Base-by-base conservation (phyloP, 1,140 invertebrate genomes). In the Calephelis virginiensis region DNA sequence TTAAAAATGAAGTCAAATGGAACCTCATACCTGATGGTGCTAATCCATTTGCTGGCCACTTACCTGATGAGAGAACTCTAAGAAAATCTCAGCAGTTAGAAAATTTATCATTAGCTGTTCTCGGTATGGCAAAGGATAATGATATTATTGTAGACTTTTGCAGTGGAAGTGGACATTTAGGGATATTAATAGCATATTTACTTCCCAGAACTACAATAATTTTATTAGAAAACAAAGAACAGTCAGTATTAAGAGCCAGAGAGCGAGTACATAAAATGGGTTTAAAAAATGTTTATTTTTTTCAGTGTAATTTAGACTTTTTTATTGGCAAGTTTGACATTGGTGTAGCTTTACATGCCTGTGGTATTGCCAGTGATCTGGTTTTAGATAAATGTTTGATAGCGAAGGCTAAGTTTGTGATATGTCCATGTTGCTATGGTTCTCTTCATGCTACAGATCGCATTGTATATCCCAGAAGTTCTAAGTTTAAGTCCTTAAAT, bases 391-490 rank as follows among this genome's bases (percentile, higher is more conserved):
- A 96, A 74, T 99, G 97, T 83, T 92, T 96, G 4, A 82, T 93
- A 28, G 93, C 93, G 12, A 92, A 93, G 61, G 97, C 97, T 0
- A 92, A 94, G 66, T 98, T 99, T 93, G 95, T 98, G 5, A 93
- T 97, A 64, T 98, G 97, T 86, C 98, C 98, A 1, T 99, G 98
- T 85, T 99, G 98, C 84, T 99, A 99, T 89, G 98, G 98, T 6
- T 95, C 95, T 4, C 92, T 99, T 49, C 94, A 96, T 91, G 93
- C 93, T 75, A 93, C 95, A 77, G 91, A 97, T 87, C 93, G 95
- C 80, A 84, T 96, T 13, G 86, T 91, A 1, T 98, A 98, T 91
- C 95, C 95, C 0, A 88, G 95, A 70, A 96, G 96, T 87, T 72
- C 84, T 43, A 76, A 85, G 62, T 95, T 95, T 68, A 85, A 85